phyloP scores from a whole-genome alignment of 2,888 invertebrate genomes.

The Aphidius colemani region DNA sequence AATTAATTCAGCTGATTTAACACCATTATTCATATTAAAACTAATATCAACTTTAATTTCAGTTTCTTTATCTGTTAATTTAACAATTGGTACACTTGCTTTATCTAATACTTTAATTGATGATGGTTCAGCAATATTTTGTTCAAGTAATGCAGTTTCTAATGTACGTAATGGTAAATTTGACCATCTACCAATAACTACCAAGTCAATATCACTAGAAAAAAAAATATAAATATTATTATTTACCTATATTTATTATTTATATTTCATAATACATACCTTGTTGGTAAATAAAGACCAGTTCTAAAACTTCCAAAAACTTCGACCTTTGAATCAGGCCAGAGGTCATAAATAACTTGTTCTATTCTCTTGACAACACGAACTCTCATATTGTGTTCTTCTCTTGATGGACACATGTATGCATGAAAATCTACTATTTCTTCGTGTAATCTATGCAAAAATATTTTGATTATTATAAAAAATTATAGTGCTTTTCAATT shows the following conservation, averaged over 20 bases:
- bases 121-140: conserved; percentile 86
- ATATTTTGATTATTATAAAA: background rate
- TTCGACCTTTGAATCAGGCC: conserved; percentile 94
- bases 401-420: conserved; percentile 91
- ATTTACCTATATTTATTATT: background rate
- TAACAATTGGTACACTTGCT: conserved; percentile 98
- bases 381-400: conserved; percentile 87
- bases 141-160: conserved; percentile 86
- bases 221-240: background rate
- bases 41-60: conserved; percentile 94
- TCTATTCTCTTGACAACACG: conserved; percentile 90
- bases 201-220: conserved; percentile 71
- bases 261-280: conserved; percentile 60
- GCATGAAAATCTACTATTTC: conserved; percentile 96
- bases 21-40: conserved; percentile 98
- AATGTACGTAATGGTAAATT: conserved; percentile 88
- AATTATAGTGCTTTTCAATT: background rate
- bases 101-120: conserved; percentile 96
- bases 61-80: conserved; percentile 84
- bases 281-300: conserved; percentile 95
- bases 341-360: conserved; percentile 82
- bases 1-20: conserved; percentile 94
- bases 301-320: conserved; percentile 98
- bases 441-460: conserved; percentile 79
- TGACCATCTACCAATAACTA: conserved; percentile 80